Evolutionary conservation across 1,140 invertebrate species (phyloP).

Genomic region (Bombus affinis): DNA sequence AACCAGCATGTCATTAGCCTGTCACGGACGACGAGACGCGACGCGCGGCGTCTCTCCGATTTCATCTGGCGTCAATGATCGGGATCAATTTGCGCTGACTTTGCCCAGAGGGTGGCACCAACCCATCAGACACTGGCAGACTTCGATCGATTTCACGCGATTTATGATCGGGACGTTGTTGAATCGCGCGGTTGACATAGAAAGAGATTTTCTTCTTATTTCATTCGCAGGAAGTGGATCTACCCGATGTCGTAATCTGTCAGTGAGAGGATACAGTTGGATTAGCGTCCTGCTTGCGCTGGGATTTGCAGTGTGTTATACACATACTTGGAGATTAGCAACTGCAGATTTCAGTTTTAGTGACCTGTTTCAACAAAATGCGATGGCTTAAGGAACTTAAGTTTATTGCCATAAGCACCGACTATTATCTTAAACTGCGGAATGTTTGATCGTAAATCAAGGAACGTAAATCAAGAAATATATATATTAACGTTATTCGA

Average conservation of each 20-base stretch:
- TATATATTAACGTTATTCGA: too few relatives aligned
- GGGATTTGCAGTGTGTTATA: background rate
- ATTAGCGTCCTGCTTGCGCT: background rate
- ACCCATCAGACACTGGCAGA: background rate
- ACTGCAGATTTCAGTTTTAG: background rate
- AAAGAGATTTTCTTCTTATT: background rate
- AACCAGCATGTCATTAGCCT: slow-evolving; percentile 48
- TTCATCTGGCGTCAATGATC: slow-evolving; percentile 39
- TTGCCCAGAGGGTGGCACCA: background rate
- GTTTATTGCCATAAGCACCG: too few relatives aligned
- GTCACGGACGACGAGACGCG: slow-evolving; percentile 36
- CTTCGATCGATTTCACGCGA: background rate
- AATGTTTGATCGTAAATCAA: too few relatives aligned
- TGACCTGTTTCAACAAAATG: too few relatives aligned
- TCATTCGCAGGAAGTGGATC: background rate
- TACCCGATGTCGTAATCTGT: background rate
- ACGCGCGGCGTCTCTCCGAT: slow-evolving; percentile 28
- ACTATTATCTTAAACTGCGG: too few relatives aligned
- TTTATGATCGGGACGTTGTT: background rate
- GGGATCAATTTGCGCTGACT: slow-evolving; percentile 38
- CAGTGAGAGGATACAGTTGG: background rate
- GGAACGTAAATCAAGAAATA: too few relatives aligned
- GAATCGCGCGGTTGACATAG: background rate
- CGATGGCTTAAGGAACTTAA: too few relatives aligned
- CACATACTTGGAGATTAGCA: background rate